phyloP scores from a whole-genome alignment of 1,140 invertebrate genomes.

The Brachionus angularis region DNA sequence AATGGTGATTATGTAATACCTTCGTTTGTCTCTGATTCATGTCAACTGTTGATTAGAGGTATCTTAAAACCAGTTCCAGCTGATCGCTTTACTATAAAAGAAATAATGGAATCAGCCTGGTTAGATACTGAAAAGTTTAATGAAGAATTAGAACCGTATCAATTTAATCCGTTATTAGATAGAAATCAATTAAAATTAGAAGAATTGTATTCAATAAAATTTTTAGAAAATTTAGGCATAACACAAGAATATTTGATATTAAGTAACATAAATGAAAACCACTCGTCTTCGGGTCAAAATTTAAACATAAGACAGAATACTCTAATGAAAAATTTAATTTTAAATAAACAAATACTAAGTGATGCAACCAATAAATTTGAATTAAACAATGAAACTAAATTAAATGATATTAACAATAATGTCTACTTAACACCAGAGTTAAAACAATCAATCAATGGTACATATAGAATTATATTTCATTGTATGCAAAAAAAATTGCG shows the following conservation, averaged over 20 bases:
- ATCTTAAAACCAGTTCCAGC: conserved; percentile 60
- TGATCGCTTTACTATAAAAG: conserved; percentile 59
- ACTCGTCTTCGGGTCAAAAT: no score
- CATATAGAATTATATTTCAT: conserved; percentile 64
- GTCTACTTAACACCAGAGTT: neutral
- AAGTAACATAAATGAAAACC: conserved; percentile 57
- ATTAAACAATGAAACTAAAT: no score
- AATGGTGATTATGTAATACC: conserved; percentile 63
- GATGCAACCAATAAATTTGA: no score
- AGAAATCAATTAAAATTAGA: conserved; percentile 49
- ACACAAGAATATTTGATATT: conserved; percentile 59
- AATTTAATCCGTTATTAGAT: conserved; percentile 46
- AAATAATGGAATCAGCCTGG: conserved; percentile 61
- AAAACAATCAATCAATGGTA: conserved; percentile 52
- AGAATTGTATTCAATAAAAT: conserved; percentile 56
- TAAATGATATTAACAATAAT: neutral
- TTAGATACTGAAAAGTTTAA: conserved; percentile 56
- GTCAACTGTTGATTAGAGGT: conserved; percentile 57
- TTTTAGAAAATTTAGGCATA: conserved; percentile 61
- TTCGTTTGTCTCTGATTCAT: conserved; percentile 53
- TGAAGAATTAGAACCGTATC: conserved; percentile 51
- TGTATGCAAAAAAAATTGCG: conserved; percentile 52
- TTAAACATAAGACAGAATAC: conserved; percentile 52
- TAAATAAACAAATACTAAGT: no score
- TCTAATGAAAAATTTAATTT: conserved; percentile 25